Percentiles rank a stretch among this genome's conserved stretches.
These are phyloP conservation scores for Daktulosphaira vitifoliae DNA, from an alignment of 1,140 invertebrate genomes.

Conservation along the genomic window DNA sequence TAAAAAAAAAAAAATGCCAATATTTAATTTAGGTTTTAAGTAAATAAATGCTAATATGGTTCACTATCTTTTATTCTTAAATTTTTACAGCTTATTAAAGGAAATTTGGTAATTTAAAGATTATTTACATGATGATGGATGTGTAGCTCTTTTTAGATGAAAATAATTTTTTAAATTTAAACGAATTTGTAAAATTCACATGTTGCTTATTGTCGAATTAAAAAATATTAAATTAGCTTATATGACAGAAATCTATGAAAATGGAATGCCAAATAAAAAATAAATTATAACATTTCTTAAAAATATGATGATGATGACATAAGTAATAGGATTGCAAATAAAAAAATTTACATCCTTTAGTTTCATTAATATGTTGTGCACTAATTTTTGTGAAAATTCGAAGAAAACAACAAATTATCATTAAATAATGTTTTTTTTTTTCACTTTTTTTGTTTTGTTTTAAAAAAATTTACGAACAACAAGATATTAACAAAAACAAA, in stretches of 20 bases:
- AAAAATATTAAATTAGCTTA: slow-evolving; percentile 19
- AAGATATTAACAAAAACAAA: slow-evolving; percentile 8
- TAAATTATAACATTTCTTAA: neutral
- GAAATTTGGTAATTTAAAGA: slow-evolving; percentile 6
- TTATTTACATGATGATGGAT: slow-evolving; percentile 18
- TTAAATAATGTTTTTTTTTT: too few relatives aligned
- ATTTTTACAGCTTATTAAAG: too few relatives aligned
- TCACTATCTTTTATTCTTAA: neutral
- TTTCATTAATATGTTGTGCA: slow-evolving; percentile 24
- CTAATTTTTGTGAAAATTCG: slow-evolving; percentile 21
- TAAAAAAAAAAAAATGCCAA: slow-evolving; percentile 15
- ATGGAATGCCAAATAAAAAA: slow-evolving; percentile 27
- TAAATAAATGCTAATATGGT: slow-evolving; percentile 18
- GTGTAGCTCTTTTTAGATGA: slow-evolving; percentile 5
- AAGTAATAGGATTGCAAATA: slow-evolving; percentile 20
- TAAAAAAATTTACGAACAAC: slow-evolving; percentile 25
- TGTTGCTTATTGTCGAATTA: slow-evolving; percentile 30
- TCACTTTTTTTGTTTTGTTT: slow-evolving; percentile 8
- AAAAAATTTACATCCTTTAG: slow-evolving; percentile 22
- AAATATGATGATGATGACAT: slow-evolving; percentile 12
- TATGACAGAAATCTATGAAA: slow-evolving; percentile 21
- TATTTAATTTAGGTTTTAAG: neutral
- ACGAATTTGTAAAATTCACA: slow-evolving; percentile 22
- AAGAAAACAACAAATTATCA: slow-evolving; percentile 26
- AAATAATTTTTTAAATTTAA: neutral